Evolutionary conservation across 2,113 vertebrate genomes (phyloP).

Genomic region (Callipepla squamata): DNA sequence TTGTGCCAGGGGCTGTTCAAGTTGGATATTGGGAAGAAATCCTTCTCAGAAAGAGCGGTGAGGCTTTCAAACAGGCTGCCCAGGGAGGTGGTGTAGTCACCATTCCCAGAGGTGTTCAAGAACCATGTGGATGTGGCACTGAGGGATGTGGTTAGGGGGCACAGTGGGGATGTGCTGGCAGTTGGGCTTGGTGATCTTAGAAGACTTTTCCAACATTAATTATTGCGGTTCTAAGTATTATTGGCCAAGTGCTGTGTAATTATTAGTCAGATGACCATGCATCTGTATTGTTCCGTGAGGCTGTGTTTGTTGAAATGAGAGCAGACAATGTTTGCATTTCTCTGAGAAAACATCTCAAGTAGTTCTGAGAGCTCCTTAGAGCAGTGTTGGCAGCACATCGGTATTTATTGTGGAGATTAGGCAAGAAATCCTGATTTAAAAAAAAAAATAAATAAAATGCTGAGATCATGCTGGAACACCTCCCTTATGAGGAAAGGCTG

Average conservation of each 20-base stretch:
- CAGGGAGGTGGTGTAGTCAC: too few relatives aligned
- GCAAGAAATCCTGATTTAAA: neutral
- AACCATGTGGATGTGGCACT: too few relatives aligned
- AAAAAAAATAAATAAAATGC: neutral
- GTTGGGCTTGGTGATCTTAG: too few relatives aligned
- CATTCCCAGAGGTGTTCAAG: too few relatives aligned
- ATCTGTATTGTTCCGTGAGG: neutral
- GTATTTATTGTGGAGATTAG: slow-evolving; percentile 16
- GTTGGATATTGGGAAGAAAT: too few relatives aligned
- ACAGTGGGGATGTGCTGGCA: too few relatives aligned
- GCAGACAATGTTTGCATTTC: neutral
- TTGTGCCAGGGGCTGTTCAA: too few relatives aligned
- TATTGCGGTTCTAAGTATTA: neutral
- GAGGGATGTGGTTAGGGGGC: too few relatives aligned
- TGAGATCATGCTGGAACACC: neutral
- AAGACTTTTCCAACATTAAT: too few relatives aligned
- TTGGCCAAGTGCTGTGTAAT: neutral
- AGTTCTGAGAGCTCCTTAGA: neutral
- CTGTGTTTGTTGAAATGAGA: neutral
- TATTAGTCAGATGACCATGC: neutral
- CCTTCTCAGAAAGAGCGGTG: too few relatives aligned
- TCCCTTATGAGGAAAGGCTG: too few relatives aligned
- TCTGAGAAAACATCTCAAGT: neutral
- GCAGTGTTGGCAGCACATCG: neutral
- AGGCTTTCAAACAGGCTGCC: too few relatives aligned